Base-by-base conservation (phyloP, 1,140 invertebrate genomes). In the Penaeus indicus region DNA sequence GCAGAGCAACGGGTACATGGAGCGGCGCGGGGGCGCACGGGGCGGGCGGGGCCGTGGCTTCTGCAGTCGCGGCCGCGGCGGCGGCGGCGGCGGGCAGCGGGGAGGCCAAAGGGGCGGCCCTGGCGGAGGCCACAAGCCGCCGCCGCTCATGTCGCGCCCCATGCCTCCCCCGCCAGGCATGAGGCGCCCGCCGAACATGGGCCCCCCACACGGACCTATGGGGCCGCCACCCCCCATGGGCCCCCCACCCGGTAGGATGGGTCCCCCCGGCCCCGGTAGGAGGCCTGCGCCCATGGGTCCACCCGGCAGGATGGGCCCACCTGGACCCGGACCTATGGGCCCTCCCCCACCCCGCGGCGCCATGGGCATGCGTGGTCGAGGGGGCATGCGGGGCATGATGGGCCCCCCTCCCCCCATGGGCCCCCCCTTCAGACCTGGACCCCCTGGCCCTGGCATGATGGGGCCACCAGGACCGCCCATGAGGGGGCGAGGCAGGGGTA, bases 71-170 rank as follows among this genome's bases (percentile, higher is more conserved):
- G 80, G 86, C 32, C 54, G 81, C 72, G 67, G 54, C 54, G 54
- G 86, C 4, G 80, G 86, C 32, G 47, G 81, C 62, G 67, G 81
- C 7, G 83, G 75, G 18, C 61, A 47, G 19, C 60, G 72, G 32
- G 42, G 54, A 42, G 27, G 27, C 18, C n/a, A 47, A 16, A 72
- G 83, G n/a, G 83, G 82, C 11, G 38, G 83, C 38, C 82, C 78
- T 4, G 88, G 88, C 19, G 88, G 88, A 8, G 60, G 69, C 2
- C 88, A 89, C 42, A 89, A 89, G 62, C 88, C 88, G 18, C 88
- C 88, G 61, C 88, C 88, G 47, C 83, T 89, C 19, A 89, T 89
- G 88, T 89, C 88, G 63, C 88, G 88, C 69, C 88, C 88, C n/a
- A 19, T 89, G 63, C 83, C 83, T 42, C 88, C 88, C 27, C 88